Base-by-base conservation (phyloP, 2,888 invertebrate species). In the Atethmia centrago region DNA sequence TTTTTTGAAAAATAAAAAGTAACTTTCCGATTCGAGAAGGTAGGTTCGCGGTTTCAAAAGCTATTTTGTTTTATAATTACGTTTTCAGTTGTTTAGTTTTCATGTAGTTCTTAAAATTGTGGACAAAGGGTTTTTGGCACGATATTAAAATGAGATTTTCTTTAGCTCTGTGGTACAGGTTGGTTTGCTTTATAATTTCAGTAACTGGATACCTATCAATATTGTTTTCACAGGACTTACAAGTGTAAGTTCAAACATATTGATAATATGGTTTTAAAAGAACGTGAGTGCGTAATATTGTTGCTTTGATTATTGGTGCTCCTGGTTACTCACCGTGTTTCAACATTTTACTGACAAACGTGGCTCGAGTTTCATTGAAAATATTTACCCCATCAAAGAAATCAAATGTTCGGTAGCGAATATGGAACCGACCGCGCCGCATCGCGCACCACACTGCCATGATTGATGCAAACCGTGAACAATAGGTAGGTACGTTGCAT, bases 1-100 rank as follows among this genome's bases (percentile, higher is more conserved):
- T 49, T 40, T 62, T 58, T 68, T 63, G 40, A 16, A 36, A 53
- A 78, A 69, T 74, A 71, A 78, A 71, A 79, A 61, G 55, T 47
- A 63, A 63, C 63, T 61, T 58, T 81, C 55, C 9, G 49, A 61
- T 67, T 74, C 31, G 42, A 31, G 36, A 40, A 64, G n/a, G n/a
- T n/a, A n/a, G n/a, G n/a, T n/a, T n/a, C 31, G 36, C 49, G 55
- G 55, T 65, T 74, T 51, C 45, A 36, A 62, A 55, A 36, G 21
- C 12, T 40, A 28, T 71, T 77, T 49, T 12, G 45, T 71, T 61
- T 70, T 56, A 36, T 28, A 51, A 66, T 74, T 19, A 45, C 40
- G 12, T 21, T 61, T 42, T 21, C n/a, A n/a, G 28, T 36, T 59
- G n/a, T 75, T 51, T 47, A 31, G 36, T 25, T 53, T 51, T 40